phyloP scores from a whole-genome alignment of 37 sponge, comb jelly and placozoan genomes.

The Chondrosia reniformis region DNA sequence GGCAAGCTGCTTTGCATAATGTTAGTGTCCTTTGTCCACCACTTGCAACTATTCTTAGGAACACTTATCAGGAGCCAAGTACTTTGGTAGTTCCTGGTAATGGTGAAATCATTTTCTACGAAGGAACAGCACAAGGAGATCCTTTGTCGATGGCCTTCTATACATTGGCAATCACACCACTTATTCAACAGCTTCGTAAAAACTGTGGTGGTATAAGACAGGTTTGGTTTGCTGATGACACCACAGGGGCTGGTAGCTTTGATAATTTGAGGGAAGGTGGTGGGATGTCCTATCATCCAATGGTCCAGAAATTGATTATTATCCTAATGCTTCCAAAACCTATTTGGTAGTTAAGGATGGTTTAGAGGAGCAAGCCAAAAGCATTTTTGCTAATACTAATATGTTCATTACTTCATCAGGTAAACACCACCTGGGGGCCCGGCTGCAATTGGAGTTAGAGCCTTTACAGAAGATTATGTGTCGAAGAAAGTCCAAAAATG shows the following conservation, averaged over 20 bases:
- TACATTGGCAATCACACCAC: not conserved
- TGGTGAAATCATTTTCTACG: not conserved
- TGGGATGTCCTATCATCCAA: not conserved
- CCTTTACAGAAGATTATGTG: not conserved
- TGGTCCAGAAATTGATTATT: not conserved
- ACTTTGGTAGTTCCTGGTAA: slow-evolving; percentile 8
- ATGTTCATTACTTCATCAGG: not conserved
- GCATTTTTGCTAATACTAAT: not conserved
- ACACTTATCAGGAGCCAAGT: slow-evolving; percentile 23
- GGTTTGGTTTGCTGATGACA: slow-evolving; percentile 4
- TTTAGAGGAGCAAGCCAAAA: not conserved
- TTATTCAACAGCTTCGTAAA: not conserved
- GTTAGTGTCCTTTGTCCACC: not conserved
- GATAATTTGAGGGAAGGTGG: not conserved
- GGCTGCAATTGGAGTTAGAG: not conserved
- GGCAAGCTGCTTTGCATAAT: slow-evolving; percentile 13
- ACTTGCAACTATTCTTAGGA: not conserved
- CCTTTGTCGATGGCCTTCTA: not conserved
- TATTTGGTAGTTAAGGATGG: not conserved
- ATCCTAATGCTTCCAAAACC: not conserved
- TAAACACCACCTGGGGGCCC: not conserved
- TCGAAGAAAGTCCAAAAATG: not conserved
- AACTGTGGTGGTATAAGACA: not conserved
- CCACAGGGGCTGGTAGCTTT: not conserved
- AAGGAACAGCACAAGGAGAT: slow-evolving; percentile 1